Evolutionary conservation across 2,888 invertebrate genomes (phyloP), one percentile per base, ranked within the genome.

Genomic region (Agriopis aurantiaria): DNA sequence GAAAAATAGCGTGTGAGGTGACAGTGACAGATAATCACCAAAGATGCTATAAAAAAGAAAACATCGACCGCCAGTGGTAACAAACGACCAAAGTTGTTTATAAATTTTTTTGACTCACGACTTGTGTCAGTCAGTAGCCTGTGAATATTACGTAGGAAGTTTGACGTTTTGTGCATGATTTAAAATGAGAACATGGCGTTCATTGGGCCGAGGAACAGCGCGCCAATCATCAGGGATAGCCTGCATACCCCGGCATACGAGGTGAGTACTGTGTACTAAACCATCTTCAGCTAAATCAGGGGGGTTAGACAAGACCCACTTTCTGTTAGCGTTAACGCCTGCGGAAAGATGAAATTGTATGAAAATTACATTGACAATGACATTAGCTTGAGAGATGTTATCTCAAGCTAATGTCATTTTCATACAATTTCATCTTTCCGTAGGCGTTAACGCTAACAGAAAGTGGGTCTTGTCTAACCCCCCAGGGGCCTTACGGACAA

Each of bases 201-300:
- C 80, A 95, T 94, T 73, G 93, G 93, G 81, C 95, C 96, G 81
- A 95, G 95, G 91, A 96, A 96, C 88, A 96, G 96, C 77, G 95
- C 95, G 77, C 96, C 96, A 60, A 89, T 96, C 81, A 95, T 96
- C 84, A 95, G 93, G 88, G 96, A 96, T 88, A 96, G 95, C 87
- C 95, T 96, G 78, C 95, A 95, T 80, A 91, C 95, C 78, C 96
- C 96, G 80, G 96, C 96, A 55, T 96, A 96, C 81, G 95, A 96
- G 95, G 96, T 96, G 88, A 91, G 95, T 63, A n/a, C 33, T 17
- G 3, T 3, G n/a, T n/a, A n/a, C n/a, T 23, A 23, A 23, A 23
- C 17, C 17, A 23, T 23, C 17, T 23, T 23, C 17, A 23, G 17
- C 17, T 23, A 23, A 23, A 23, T 2, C 17, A 23, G 17, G 17